Conservation (phyloP, 2,113 vertebrate genomes). For the Petromus typicus region DNA sequence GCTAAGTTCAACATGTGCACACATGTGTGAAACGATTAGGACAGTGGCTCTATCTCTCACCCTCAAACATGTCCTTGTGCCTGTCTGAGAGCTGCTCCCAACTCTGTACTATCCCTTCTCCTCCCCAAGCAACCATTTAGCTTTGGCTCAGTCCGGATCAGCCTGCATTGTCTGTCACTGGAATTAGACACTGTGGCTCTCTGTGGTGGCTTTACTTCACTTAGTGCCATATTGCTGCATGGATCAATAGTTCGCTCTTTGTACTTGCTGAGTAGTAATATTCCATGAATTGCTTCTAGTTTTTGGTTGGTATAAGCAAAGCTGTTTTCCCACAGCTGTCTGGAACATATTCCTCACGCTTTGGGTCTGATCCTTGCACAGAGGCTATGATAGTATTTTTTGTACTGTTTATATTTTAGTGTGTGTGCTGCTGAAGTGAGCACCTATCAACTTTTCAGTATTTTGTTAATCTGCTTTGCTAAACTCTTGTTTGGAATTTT, state of each 20-base stretch:
- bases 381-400: background rate
- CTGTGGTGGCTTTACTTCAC: background rate
- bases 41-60: background rate
- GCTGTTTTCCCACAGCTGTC: background rate
- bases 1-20: background rate
- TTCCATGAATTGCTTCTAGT: background rate
- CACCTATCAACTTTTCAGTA: background rate
- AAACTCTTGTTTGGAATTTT: constrained; percentile 29
- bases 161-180: background rate
- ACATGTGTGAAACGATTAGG: background rate
- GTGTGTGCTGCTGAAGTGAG: background rate
- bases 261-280: constrained; percentile 5
- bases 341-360: background rate
- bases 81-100: background rate
- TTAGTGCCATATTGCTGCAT: background rate
- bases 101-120: background rate
- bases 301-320: constrained; percentile 22
- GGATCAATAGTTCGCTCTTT: background rate
- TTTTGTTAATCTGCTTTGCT: background rate
- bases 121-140: background rate
- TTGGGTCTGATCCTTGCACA: background rate
- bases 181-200: background rate
- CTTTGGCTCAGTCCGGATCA: background rate
- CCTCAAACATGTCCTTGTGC: background rate
- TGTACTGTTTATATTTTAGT: background rate